A percentile compares a stretch with the other conserved stretches of the same genome.
These are phyloP conservation scores for Parnassius glacialis DNA, from an alignment of 2,888 invertebrate species.

Conservation along the genomic window DNA sequence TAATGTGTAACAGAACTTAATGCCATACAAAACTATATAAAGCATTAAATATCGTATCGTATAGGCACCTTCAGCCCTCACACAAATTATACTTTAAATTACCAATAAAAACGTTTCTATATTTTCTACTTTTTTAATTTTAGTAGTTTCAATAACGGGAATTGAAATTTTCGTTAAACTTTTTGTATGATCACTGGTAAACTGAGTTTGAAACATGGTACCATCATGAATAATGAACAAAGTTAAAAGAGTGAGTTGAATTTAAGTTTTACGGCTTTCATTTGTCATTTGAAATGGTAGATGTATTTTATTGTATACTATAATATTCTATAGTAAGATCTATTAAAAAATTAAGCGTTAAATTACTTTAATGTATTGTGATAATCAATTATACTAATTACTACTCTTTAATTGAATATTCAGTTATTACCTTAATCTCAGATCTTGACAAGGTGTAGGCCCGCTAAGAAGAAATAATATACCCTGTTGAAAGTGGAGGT, in stretches of 20 bases:
- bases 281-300: constrained; percentile 39
- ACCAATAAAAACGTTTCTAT: too few species aligned
- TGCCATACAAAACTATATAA: too few species aligned
- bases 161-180: not conserved
- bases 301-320: constrained; percentile 3
- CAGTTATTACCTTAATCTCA: too few species aligned
- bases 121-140: not conserved
- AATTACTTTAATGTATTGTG: not conserved
- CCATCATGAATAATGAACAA: constrained; percentile 61
- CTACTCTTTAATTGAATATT: too few species aligned
- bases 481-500: too few species aligned
- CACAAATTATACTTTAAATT: too few species aligned
- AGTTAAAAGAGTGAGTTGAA: constrained; percentile 65
- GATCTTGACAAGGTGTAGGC: too few species aligned
- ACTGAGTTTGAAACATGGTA: constrained; percentile 52
- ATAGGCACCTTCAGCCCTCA: too few species aligned
- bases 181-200: not conserved
- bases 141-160: not conserved
- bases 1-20: too few species aligned
- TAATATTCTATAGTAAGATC: constrained; percentile 1
- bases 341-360: constrained; percentile 4
- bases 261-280: constrained; percentile 61
- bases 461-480: too few species aligned
- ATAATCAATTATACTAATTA: too few species aligned
- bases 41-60: too few species aligned